These are phyloP conservation scores for Thyatira batis DNA, from an alignment of 2,888 invertebrate genomes.

Conservation along the genomic window DNA sequence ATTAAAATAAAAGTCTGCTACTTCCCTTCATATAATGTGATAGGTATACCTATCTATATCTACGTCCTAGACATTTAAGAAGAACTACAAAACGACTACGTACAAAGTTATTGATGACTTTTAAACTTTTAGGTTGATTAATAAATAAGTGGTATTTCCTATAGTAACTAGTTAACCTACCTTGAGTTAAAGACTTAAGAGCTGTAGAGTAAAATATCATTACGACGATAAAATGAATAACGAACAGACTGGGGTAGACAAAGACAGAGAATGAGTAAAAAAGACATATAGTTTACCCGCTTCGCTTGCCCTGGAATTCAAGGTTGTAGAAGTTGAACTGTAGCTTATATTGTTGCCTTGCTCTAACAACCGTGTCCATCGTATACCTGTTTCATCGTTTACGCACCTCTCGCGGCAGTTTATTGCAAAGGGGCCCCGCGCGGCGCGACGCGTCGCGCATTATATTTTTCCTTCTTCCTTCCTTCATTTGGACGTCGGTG, in stretches of 20 bases:
- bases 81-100: no score
- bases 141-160: no score
- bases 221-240: no score
- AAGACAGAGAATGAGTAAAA: constrained; percentile 53
- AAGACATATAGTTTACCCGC: constrained; percentile 54
- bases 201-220: no score
- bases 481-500: constrained; percentile 78
- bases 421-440: constrained; percentile 47
- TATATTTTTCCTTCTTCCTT: constrained; percentile 69
- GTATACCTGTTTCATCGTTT: constrained; percentile 46
- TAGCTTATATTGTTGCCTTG: constrained; percentile 43
- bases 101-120: no score
- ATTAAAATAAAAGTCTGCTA: constrained; percentile 7
- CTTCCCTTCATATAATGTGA: no score
- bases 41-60: no score
- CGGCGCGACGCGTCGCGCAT: constrained; percentile 64
- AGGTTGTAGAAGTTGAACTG: constrained; percentile 57
- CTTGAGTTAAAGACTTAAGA: no score
- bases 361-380: constrained; percentile 20
- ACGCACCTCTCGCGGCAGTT: constrained; percentile 47
- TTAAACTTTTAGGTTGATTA: no score
- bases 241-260: not conserved
- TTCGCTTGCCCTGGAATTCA: constrained; percentile 44
- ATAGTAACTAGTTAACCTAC: no score
- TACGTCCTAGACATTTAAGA: no score